Base-by-base conservation (phyloP, 2,797 vertebrate genomes). In the Neopelma chrysocephalum region DNA sequence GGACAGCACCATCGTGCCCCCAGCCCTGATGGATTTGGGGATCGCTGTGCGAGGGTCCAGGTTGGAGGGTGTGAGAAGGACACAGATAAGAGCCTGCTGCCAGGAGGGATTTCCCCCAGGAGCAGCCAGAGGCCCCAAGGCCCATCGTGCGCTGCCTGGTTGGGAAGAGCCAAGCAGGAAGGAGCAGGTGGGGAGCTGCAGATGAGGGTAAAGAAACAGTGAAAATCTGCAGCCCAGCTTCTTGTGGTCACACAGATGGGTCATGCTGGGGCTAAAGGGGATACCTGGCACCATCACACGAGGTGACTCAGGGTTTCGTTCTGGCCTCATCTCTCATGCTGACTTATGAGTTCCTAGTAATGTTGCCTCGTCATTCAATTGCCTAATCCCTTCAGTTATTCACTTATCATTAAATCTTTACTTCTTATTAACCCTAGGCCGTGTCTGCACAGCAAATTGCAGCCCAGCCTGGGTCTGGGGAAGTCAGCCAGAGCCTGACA, bases 41-140 rank as follows among this genome's bases (percentile, higher is more conserved):
- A 45, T 1, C 4, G 15, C 1, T 1, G 22, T 0, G 5, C 2
- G 9, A 79, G 42, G 17, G 48, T 8, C 42, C 3, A 9, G 68
- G 27, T 29, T 69, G 51, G n/a, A 65, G 29, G 25, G 9, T 42
- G 31, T 22, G 25, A 75, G 34, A 68, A 71, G 11, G 18, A 68
- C 38, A 6, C 42, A 57, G n/a, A 85, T 2, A 36, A 60, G 26
- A 62, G 17, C 17, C 26, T 61, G 23, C 16, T 69, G 32, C 53
- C 82, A 43, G 32, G 9, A 65, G 23, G 13, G 77, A 64, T n/a
- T 36, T 54, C 34, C 15, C 21, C 11, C 21, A 31, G 36, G 34
- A 88, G 20, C 26, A 47, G 17, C 22, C 0, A 0, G 47, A 40
- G 45, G 27, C 19, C 38, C 29, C 43, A 34, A 40, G 50, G 16